Evolutionary conservation across 1,140 invertebrate genomes (phyloP).

Genomic region (Oncopeltus fasciatus): DNA sequence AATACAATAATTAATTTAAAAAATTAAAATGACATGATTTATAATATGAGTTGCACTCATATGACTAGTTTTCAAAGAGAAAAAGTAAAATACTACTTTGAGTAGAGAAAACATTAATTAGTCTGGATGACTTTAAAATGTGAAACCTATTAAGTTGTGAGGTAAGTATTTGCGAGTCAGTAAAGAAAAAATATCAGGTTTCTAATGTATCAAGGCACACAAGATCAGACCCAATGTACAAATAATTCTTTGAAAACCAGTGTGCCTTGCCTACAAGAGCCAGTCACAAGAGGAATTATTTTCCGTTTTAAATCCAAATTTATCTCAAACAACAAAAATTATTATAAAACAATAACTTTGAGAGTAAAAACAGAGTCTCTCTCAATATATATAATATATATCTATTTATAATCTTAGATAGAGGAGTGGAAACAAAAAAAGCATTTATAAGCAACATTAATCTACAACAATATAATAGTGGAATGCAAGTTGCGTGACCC

Average conservation of each 20-base stretch:
- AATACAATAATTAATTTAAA: constrained; percentile 12
- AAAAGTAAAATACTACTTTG: too few relatives aligned
- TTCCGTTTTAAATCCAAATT: not conserved
- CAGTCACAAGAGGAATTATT: not conserved
- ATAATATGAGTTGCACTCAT: constrained; percentile 14
- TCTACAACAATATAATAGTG: too few relatives aligned
- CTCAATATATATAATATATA: too few relatives aligned
- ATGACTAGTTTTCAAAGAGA: constrained; percentile 17
- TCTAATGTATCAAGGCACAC: constrained; percentile 15
- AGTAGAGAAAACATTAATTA: too few relatives aligned
- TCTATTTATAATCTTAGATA: not conserved
- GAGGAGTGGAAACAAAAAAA: not conserved
- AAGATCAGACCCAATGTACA: constrained; percentile 10
- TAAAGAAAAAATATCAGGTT: not conserved
- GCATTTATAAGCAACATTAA: too few relatives aligned
- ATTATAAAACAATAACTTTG: not conserved
- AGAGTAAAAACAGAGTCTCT: not conserved
- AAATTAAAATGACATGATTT: constrained; percentile 11
- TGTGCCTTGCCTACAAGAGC: constrained; percentile 12
- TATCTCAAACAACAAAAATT: constrained; percentile 3
- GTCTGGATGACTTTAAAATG: too few relatives aligned
- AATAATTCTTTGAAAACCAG: not conserved
- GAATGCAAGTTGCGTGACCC: too few relatives aligned
- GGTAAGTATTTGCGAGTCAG: not conserved
- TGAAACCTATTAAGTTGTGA: not conserved